These are phyloP conservation scores for Drosophila kambysellisi DNA, from an alignment of 2,888 invertebrate species.

Conservation along the genomic window DNA sequence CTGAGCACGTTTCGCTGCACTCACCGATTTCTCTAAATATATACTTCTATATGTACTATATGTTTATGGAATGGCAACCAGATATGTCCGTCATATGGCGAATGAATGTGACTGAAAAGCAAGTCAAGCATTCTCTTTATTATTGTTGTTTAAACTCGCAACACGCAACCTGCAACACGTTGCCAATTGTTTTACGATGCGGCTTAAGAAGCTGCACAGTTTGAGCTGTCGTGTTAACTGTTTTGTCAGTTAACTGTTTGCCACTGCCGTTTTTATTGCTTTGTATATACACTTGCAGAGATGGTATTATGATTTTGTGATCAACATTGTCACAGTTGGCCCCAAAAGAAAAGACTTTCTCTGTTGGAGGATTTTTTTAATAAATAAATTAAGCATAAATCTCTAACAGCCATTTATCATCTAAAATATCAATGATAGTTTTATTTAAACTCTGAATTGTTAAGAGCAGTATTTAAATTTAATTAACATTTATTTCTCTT, in stretches of 20 bases:
- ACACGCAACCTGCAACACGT: conserved; percentile 16
- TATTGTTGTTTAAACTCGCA: conserved; percentile 6
- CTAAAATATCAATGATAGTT: background rate
- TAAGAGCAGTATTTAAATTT: background rate
- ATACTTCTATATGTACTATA: background rate
- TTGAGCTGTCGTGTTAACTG: conserved; percentile 29
- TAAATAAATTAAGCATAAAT: background rate
- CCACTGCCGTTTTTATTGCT: background rate
- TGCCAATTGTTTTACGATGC: conserved; percentile 50
- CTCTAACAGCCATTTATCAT: background rate
- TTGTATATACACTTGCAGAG: background rate
- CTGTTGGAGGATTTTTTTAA: background rate
- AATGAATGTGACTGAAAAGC: conserved; percentile 51
- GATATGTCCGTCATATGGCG: conserved; percentile 23
- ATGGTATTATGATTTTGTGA: background rate
- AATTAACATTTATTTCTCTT: too few relatives aligned
- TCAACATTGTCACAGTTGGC: background rate
- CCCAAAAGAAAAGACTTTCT: too few relatives aligned
- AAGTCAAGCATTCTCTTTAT: conserved; percentile 29
- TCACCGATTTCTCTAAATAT: conserved; percentile 16
- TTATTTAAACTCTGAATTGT: background rate
- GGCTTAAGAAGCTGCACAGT: conserved; percentile 24
- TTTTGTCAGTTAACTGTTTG: conserved; percentile 17
- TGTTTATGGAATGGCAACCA: conserved; percentile 4
- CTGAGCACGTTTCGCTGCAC: conserved; percentile 36